Evolutionary conservation across 2,888 invertebrate species (phyloP).

Genomic region (Drosophila peninsularis): DNA sequence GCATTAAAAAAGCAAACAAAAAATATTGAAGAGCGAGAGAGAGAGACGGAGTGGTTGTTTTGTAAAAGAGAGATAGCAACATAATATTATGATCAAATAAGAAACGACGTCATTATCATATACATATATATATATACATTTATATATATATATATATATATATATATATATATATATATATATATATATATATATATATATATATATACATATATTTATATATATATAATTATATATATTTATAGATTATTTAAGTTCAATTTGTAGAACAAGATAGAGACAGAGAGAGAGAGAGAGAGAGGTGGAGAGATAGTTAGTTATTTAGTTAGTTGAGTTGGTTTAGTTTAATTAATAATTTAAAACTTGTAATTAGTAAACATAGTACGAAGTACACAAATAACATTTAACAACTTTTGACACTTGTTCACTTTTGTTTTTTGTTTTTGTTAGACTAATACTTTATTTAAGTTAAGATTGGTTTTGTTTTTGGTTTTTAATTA

Average conservation of each 20-base stretch:
- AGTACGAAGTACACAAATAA: slow-evolving; percentile 81
- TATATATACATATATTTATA: slow-evolving; percentile 21
- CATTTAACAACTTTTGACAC: slow-evolving; percentile 79
- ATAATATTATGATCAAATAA: slow-evolving; percentile 77
- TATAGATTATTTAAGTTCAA: slow-evolving; percentile 58
- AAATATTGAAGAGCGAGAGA: slow-evolving; percentile 56
- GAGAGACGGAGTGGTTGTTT: slow-evolving; percentile 32
- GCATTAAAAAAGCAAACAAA: slow-evolving; percentile 66
- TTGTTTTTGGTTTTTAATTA: slow-evolving; percentile 56
- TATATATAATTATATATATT: slow-evolving; percentile 14
- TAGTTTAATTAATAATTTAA: slow-evolving; percentile 69
- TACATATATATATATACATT: slow-evolving; percentile 4
- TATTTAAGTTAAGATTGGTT: slow-evolving; percentile 71
- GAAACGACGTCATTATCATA: slow-evolving; percentile 66
- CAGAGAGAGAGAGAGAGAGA: slow-evolving; percentile 24
- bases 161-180: not conserved
- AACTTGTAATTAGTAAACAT: slow-evolving; percentile 79
- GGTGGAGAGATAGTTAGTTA: slow-evolving; percentile 2
- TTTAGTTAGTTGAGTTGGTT: slow-evolving; percentile 66
- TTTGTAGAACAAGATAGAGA: slow-evolving; percentile 62
- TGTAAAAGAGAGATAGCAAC: slow-evolving; percentile 63
- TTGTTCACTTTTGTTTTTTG: slow-evolving; percentile 57
- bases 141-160: not conserved
- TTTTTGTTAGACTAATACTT: slow-evolving; percentile 73
- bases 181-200: not conserved